phyloP scores from a whole-genome alignment of 2,797 vertebrate species.

The Mustela erminea region DNA sequence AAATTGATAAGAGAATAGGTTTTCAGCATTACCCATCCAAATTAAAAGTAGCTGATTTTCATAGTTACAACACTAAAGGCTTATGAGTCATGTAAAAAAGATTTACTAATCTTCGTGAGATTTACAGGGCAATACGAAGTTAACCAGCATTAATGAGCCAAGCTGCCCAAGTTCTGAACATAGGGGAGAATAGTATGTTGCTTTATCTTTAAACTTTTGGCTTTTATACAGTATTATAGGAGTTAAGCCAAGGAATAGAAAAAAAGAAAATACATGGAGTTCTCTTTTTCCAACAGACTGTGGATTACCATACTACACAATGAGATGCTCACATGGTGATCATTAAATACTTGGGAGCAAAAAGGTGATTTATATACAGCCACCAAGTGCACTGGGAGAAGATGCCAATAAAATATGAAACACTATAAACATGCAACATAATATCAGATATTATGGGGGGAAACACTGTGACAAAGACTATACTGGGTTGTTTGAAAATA shows the following conservation, averaged over 20 bases:
- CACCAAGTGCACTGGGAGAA: background rate
- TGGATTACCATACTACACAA: background rate
- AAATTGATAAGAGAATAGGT: background rate
- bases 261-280: background rate
- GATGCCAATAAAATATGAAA: background rate
- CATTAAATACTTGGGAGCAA: background rate
- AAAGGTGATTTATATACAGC: background rate
- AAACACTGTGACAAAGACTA: background rate
- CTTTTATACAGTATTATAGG: background rate
- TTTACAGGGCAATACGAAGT: background rate
- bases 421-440: background rate
- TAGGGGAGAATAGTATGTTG: background rate
- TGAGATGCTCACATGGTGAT: background rate
- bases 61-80: background rate
- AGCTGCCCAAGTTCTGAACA: background rate
- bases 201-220: background rate
- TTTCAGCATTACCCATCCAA: background rate
- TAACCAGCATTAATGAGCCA: conserved; percentile 1
- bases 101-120: conserved; percentile 7
- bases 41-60: conserved; percentile 38
- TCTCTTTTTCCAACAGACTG: background rate
- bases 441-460: background rate
- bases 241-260: background rate
- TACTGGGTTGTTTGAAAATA: background rate
- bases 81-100: background rate